Percentiles rank a stretch among this genome's conserved stretches.
Conservation (phyloP, 2,113 vertebrate genomes). For the Chlamydotis undulata region DNA sequence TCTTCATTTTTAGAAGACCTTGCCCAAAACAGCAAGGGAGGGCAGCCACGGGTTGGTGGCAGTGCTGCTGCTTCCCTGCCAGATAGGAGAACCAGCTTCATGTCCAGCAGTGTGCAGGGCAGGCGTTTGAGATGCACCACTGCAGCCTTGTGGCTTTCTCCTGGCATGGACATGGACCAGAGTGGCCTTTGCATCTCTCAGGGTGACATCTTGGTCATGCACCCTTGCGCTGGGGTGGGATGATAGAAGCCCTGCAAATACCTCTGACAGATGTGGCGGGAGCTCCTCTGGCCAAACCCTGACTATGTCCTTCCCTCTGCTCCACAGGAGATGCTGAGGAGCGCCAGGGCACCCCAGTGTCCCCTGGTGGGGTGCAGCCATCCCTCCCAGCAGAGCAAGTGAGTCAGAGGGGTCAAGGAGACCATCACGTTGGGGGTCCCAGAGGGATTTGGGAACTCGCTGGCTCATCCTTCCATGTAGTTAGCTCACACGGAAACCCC, state of each 20-base stretch:
- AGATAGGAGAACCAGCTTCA: neutral
- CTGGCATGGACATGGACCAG: neutral
- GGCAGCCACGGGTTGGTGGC: rapidly evolving
- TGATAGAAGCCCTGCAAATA: neutral
- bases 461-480: neutral
- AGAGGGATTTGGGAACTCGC: neutral
- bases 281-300: neutral
- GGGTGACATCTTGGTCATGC: rapidly evolving
- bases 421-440: rapidly evolving
- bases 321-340: constrained; percentile 22
- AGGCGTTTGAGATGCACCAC: neutral
- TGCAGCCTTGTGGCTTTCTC: neutral
- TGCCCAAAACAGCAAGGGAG: neutral
- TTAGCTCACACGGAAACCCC: rapidly evolving
- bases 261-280: neutral
- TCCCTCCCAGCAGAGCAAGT: constrained; percentile 44
- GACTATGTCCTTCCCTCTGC: neutral
- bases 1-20: neutral
- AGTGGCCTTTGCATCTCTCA: neutral
- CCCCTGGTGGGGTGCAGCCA: neutral
- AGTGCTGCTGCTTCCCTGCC: neutral
- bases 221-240: neutral
- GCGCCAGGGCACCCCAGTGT: neutral
- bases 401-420: neutral
- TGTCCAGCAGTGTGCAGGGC: rapidly evolving